Percentiles rank a stretch among this genome's conserved stretches.
Conservation (phyloP, 2,888 invertebrate species). For the Horisme vitalbata region DNA sequence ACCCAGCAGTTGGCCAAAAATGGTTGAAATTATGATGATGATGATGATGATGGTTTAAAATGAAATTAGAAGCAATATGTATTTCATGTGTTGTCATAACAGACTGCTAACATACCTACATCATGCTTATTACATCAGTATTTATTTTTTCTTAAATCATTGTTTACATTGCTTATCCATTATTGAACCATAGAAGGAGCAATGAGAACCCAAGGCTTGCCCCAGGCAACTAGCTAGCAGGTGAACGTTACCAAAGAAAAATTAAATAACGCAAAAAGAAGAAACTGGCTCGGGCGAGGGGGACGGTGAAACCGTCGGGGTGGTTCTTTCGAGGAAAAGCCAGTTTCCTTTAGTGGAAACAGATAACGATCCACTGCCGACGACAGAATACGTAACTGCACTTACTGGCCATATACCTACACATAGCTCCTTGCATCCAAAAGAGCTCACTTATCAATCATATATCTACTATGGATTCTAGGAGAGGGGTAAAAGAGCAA, state of each 20-base stretch:
- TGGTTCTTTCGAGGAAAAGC: slow-evolving; percentile 77
- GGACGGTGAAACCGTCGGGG: slow-evolving; percentile 64
- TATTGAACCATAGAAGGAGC: slow-evolving; percentile 37
- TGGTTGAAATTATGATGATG: too few relatives aligned
- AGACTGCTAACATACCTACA: neutral
- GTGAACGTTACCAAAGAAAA: slow-evolving; percentile 78
- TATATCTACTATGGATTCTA: slow-evolving; percentile 64
- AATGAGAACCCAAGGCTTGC: slow-evolving; percentile 67
- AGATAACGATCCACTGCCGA: slow-evolving; percentile 81
- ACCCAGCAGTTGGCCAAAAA: too few relatives aligned
- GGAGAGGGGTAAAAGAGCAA: slow-evolving; percentile 51
- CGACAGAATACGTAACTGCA: slow-evolving; percentile 81
- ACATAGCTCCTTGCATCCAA: slow-evolving; percentile 51
- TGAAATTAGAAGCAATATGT: too few relatives aligned
- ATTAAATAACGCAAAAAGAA: slow-evolving; percentile 80
- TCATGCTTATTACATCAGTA: too few relatives aligned
- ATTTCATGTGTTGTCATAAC: too few relatives aligned
- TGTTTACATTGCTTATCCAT: too few relatives aligned
- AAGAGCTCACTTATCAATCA: slow-evolving; percentile 61
- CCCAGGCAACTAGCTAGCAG: slow-evolving; percentile 76
- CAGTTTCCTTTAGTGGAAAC: slow-evolving; percentile 82
- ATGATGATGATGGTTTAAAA: too few relatives aligned
- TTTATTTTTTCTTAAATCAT: too few relatives aligned
- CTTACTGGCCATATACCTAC: slow-evolving; percentile 60
- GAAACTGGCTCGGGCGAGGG: slow-evolving; percentile 61